Conservation (phyloP, 2,888 invertebrate species). For the Hipparchia sbordonii region DNA sequence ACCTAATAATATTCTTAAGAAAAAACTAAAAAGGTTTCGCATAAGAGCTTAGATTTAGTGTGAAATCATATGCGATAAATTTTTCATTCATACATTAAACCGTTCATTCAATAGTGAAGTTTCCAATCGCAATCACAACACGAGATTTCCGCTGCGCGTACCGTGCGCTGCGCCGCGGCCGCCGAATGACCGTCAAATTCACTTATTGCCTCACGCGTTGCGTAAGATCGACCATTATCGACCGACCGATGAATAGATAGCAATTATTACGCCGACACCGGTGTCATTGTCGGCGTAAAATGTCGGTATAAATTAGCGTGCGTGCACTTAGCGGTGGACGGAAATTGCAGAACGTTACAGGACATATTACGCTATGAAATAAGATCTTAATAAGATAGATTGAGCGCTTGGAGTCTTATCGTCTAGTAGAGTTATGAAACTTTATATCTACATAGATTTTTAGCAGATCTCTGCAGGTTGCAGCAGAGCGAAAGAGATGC, state of each 20-base stretch:
- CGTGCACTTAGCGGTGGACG: slow-evolving; percentile 8
- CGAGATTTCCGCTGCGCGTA: slow-evolving; percentile 9
- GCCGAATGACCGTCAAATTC: slow-evolving; percentile 32
- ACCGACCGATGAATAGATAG: slow-evolving; percentile 25
- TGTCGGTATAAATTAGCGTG: slow-evolving; percentile 19
- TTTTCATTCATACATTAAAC: not conserved
- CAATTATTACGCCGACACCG: slow-evolving; percentile 27
- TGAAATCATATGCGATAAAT: not conserved
- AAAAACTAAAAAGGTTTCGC: no score
- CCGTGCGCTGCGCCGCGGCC: not conserved
- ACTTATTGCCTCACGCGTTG: slow-evolving; percentile 32
- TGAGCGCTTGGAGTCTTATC: not conserved
- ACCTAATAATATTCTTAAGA: no score
- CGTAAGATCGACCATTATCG: slow-evolving; percentile 33
- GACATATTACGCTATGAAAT: slow-evolving; percentile 14
- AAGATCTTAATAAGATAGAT: slow-evolving; percentile 12
- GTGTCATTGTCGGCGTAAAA: slow-evolving; percentile 14
- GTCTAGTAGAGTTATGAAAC: not conserved
- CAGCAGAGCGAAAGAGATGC: no score
- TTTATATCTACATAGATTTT: not conserved
- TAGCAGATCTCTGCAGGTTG: no score
- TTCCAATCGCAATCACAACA: slow-evolving; percentile 25
- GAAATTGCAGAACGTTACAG: slow-evolving; percentile 15
- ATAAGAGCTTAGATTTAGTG: not conserved
- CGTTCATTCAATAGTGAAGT: slow-evolving; percentile 12